These are phyloP conservation scores for Onychomys arenicola DNA, from an alignment of 2,797 vertebrate genomes.

Conservation along the genomic window DNA sequence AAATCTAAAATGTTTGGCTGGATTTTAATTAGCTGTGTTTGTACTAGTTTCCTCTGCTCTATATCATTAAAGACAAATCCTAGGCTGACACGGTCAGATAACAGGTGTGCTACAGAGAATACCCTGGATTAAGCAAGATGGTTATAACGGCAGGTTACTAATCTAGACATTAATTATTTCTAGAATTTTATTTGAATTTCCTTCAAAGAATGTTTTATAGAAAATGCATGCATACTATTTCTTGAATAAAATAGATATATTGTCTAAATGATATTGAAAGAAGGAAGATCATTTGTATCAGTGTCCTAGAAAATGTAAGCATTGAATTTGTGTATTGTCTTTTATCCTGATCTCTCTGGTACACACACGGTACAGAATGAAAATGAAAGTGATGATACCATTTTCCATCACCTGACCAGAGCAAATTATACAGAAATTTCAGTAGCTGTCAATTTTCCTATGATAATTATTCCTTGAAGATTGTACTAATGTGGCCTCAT, in stretches of 20 bases:
- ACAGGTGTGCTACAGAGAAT: background rate
- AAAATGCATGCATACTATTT: background rate
- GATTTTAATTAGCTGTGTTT: slow-evolving; percentile 62
- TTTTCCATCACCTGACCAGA: background rate
- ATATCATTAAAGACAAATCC: slow-evolving; percentile 18
- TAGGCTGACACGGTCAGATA: background rate
- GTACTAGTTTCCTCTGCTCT: slow-evolving; percentile 28
- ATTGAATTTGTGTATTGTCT: background rate
- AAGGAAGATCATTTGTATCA: background rate
- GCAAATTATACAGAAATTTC: background rate
- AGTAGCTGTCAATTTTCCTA: background rate
- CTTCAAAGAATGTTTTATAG: background rate
- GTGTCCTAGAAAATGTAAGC: background rate
- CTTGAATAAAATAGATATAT: slow-evolving; percentile 12
- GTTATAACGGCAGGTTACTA: background rate
- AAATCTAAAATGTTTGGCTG: slow-evolving; percentile 45
- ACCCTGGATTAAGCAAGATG: background rate
- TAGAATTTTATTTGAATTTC: background rate
- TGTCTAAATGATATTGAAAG: slow-evolving; percentile 12
- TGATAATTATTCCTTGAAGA: background rate
- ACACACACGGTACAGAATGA: background rate
- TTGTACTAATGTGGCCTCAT: background rate
- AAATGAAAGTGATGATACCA: background rate
- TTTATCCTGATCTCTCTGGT: background rate
- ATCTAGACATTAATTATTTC: slow-evolving; percentile 1